Evolutionary conservation across 2,888 invertebrate species (phyloP).

Genomic region (Habroteleia sp.): DNA sequence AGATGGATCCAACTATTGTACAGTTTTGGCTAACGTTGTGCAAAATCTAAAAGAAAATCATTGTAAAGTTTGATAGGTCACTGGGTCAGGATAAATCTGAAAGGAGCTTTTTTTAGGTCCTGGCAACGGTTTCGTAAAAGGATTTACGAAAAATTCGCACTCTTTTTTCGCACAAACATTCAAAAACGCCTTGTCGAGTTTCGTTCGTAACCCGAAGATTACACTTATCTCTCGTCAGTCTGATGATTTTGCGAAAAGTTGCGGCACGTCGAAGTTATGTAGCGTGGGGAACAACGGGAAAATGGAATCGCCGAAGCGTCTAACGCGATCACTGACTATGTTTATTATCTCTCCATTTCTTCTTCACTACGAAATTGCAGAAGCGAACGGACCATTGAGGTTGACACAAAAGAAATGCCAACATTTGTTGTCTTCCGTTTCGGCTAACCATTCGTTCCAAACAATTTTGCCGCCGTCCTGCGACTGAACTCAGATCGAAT

Average conservation of each 20-base stretch:
- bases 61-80: constrained; percentile 16
- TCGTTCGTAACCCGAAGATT: constrained; percentile 7
- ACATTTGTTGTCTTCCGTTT: constrained; percentile 45
- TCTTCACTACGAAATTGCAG: constrained; percentile 16
- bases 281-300: constrained; percentile 2
- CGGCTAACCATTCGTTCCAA: constrained; percentile 22
- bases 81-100: constrained; percentile 10
- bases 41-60: not conserved
- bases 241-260: constrained; percentile 24
- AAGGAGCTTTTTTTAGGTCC: not conserved
- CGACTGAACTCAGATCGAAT: constrained; percentile 26
- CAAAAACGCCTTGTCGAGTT: constrained; percentile 13
- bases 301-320: constrained; percentile 38
- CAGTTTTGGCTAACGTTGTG: constrained; percentile 10
- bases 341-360: constrained; percentile 39
- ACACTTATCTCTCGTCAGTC: constrained; percentile 19
- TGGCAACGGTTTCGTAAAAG: not conserved
- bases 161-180: not conserved
- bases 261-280: not conserved
- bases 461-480: constrained; percentile 32
- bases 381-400: constrained; percentile 16
- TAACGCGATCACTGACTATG: constrained; percentile 43
- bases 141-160: not conserved
- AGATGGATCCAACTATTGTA: not conserved
- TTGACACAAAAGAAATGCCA: constrained; percentile 34